Conservation (phyloP, 2,113 vertebrate genomes). For the Urocitellus parryii region DNA sequence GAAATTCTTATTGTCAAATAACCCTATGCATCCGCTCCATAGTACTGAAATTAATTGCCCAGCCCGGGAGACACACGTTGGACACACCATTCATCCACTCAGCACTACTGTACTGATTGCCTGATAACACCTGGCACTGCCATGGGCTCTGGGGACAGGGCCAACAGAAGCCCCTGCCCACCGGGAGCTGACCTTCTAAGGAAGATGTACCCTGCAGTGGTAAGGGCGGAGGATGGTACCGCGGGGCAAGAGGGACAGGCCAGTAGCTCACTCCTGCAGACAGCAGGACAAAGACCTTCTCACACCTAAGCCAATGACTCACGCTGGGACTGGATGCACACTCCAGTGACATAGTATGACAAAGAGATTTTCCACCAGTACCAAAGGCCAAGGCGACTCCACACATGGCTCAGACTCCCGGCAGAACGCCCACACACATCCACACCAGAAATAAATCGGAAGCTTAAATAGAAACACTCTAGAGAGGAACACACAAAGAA, state of each 20-base stretch:
- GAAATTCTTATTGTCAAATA: background rate
- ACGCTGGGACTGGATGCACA: too few relatives aligned
- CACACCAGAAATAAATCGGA: background rate
- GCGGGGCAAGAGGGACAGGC: rapidly evolving
- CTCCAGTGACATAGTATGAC: background rate
- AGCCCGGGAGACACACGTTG: background rate
- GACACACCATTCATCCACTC: background rate
- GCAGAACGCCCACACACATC: background rate
- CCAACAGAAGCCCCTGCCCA: background rate
- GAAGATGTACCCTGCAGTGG: background rate
- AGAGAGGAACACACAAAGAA: constrained; percentile 1
- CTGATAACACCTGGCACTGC: background rate
- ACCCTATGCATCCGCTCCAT: background rate
- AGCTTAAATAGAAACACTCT: background rate
- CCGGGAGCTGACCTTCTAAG: background rate
- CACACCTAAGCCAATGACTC: background rate
- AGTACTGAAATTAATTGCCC: background rate
- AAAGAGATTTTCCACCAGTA: background rate
- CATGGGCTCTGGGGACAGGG: background rate
- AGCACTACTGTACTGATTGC: rapidly evolving
- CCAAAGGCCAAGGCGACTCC: background rate
- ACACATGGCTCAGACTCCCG: background rate
- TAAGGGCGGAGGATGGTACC: too few relatives aligned
- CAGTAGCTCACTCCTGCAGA: background rate
- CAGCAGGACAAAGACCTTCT: background rate